Conservation (phyloP, 2,113 vertebrate species). For the Dendrocopos noguchii region DNA sequence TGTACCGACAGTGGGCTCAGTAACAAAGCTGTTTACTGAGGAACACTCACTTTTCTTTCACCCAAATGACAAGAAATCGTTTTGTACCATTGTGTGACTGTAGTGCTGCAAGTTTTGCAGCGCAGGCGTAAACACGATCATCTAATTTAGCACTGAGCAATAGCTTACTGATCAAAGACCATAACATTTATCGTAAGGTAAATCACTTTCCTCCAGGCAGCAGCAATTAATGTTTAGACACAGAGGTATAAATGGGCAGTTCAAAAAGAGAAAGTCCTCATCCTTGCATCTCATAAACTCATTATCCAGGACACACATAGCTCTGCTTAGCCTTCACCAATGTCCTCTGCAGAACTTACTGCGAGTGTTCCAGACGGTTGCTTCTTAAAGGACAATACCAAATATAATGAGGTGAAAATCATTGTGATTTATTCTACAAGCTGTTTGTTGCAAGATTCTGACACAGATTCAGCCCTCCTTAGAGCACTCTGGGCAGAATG, state of each 20-base stretch:
- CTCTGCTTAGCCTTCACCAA: background rate
- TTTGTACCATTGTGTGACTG: background rate
- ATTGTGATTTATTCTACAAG: background rate
- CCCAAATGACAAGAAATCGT: conserved; percentile 12
- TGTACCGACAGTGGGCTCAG: background rate
- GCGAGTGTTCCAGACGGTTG: background rate
- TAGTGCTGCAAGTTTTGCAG: conserved; percentile 8
- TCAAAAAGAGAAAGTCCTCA: background rate
- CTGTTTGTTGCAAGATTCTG: conserved; percentile 1
- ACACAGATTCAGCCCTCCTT: background rate
- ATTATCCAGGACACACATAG: background rate
- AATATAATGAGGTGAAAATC: background rate
- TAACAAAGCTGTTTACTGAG: background rate
- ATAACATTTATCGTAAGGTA: background rate
- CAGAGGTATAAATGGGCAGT: background rate
- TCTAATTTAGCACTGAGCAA: conserved; percentile 20
- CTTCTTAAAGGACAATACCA: background rate
- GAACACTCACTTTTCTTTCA: background rate
- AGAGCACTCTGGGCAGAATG: background rate
- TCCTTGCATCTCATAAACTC: background rate
- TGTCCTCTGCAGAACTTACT: background rate
- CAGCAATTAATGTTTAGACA: background rate
- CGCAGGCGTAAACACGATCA: conserved; percentile 14
- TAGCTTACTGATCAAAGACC: background rate
- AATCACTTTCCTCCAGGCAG: background rate